Conservation (phyloP, 2,797 vertebrate species). For the Melanotaenia nigrans region DNA sequence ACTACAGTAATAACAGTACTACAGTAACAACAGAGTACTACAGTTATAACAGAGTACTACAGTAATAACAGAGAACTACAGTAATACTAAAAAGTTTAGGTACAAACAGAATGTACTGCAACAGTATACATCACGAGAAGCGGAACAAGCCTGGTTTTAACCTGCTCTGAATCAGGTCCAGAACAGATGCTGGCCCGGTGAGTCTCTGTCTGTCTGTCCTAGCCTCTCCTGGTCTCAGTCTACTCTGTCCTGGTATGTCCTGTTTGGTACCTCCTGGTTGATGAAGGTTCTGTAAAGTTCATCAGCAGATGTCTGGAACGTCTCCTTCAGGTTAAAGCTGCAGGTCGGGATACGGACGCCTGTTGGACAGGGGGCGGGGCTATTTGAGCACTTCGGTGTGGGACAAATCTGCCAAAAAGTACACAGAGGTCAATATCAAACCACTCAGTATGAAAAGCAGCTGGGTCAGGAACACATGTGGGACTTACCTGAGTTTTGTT, state of each 20-base stretch:
- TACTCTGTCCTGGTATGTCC: not conserved
- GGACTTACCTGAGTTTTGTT: conserved; percentile 79
- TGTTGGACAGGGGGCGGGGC: conserved; percentile 52
- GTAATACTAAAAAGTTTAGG: too few species aligned
- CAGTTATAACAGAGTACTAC: too few species aligned
- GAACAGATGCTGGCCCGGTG: not conserved
- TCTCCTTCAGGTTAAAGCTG: conserved; percentile 88
- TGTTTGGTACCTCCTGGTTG: conserved; percentile 86
- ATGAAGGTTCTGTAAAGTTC: conserved; percentile 91
- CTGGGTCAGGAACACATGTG: not conserved
- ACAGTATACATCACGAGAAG: too few species aligned
- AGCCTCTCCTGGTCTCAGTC: not conserved
- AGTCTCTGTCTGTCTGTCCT: not conserved
- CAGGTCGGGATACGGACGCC: conserved; percentile 90
- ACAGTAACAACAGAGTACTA: too few species aligned
- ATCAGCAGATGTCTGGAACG: conserved; percentile 89
- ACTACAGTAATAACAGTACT: too few species aligned
- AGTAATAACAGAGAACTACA: too few species aligned
- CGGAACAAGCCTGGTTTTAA: too few species aligned
- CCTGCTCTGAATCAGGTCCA: too few species aligned
- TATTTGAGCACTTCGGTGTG: conserved; percentile 53
- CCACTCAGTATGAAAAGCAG: not conserved
- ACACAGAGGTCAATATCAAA: conserved; percentile 2
- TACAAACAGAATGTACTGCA: too few species aligned
- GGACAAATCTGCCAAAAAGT: conserved; percentile 66